Evolutionary conservation across 2,797 vertebrate species (phyloP), one percentile per base, ranked within the genome.

Genomic region (Fistularia tabacaria): DNA sequence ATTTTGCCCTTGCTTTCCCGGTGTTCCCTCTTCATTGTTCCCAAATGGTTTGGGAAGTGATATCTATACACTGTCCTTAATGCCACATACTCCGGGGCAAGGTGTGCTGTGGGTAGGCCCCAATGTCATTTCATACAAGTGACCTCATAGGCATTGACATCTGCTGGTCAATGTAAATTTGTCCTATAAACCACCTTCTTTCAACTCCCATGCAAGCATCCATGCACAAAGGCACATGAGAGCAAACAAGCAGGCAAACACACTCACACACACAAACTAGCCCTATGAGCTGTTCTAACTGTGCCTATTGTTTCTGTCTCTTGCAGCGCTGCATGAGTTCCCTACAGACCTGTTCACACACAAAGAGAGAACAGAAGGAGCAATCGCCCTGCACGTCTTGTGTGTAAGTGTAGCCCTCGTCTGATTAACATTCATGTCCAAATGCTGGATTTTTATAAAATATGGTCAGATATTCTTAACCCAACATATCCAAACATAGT

Each of bases 341-440:
- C 95, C 95, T 1, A 90, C 83, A 38, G 95, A 98, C 86, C 87
- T 97, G 87, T 98, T 98, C 84, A 92, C 93, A 0, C 83, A 96
- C 0, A 88, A 93, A 58, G 90, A 95, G 69, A 82, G 95, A 66
- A 90, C 91, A 14, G 92, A 93, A 39, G 95, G 95, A 77, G 95
- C 94, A 0, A 90, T 98, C 64, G 79, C 91, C 15, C 89, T 98
- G 36, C 95, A 98, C 1, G 91, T 95, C 65, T 80, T 97, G 36
- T 96, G 93, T 88, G 95, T 98, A 92, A 97, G 95, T 97, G 57
- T 12, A 38, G 47, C 43, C 6, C 54, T 50, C 8, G 12, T 41
- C 1, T 6, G 38, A 36, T 7, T 54, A 45, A 14, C 41, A 25
- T 25, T 25, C 25, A 25, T 25, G 25, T 25, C 25, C 25, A 25